Conservation (phyloP, 2,888 invertebrate species). For the Orthonevra nobilis region DNA sequence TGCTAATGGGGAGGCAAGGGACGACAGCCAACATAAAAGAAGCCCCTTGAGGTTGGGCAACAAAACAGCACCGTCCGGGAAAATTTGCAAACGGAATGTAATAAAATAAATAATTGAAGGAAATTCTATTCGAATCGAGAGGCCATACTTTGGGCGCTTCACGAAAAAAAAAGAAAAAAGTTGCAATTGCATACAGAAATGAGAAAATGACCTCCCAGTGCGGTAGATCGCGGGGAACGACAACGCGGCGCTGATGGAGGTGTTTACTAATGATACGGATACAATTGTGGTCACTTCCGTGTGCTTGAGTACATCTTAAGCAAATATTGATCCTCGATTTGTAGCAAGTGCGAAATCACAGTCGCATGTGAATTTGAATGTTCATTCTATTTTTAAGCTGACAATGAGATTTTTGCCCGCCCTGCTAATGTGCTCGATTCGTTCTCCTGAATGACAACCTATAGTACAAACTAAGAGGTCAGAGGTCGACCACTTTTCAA, state of each 20-base stretch:
- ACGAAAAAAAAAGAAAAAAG: constrained; percentile 10
- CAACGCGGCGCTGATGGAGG: background rate
- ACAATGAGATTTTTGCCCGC: no score
- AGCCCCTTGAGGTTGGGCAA: constrained; percentile 61
- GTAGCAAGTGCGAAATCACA: no score
- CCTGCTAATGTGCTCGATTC: no score
- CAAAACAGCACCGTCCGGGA: constrained; percentile 46
- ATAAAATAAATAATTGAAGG: constrained; percentile 70
- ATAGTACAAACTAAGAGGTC: no score
- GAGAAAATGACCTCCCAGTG: constrained; percentile 55
- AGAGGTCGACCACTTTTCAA: no score
- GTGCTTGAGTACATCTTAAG: constrained; percentile 30
- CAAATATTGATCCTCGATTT: no score
- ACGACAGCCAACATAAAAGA: constrained; percentile 51
- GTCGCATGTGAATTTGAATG: no score
- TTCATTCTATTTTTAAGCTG: no score
- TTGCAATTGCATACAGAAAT: constrained; percentile 33
- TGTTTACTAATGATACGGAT: constrained; percentile 19
- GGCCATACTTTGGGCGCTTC: constrained; percentile 62
- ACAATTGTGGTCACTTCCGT: constrained; percentile 44
- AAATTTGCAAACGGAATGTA: constrained; percentile 70
- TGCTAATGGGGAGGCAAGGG: constrained; percentile 23
- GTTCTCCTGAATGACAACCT: no score
- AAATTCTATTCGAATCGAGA: constrained; percentile 70
- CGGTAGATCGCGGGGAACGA: background rate